Evolutionary conservation across 2,797 vertebrate genomes (phyloP), one percentile per base, ranked within the genome.

Genomic region (Sebastes reedi): DNA sequence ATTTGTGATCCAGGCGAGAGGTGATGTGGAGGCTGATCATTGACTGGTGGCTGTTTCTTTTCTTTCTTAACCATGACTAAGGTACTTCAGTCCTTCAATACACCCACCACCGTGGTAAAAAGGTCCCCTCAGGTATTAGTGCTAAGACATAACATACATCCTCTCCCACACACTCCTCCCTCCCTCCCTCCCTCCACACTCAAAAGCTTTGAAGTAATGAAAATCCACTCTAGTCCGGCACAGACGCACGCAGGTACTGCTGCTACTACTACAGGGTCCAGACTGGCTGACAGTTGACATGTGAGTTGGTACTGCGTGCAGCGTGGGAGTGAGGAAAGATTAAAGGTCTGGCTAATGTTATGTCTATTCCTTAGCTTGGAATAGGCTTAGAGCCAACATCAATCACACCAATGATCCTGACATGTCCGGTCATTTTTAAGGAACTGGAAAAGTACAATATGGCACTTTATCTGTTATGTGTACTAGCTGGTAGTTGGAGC

Each of bases 281-380:
- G 77, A 82, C 64, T 13, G 36, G 62, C 65, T 65, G 39, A 61
- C 46, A 29, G 55, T 12, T 30, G 55, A 74, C 87, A 85, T 85
- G 85, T 84, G 88, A 89, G 83, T 42, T 13, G 76, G 20, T 56
- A 52, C 85, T 83, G 86, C 85, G 50, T 91, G 82, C 67, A 67
- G 82, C 50, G 81, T 89, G 72, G 78, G 83, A 82, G 80, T 58
- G 16, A 80, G 77, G 67, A 64, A 75, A 91, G 92, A 90, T 90
- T 92, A 89, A 50, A 77, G 70, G 82, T 89, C 87, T 79, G 56
- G 83, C 77, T 81, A 88, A 85, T 92, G 91, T 91, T 92, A 75
- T 90, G 91, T 84, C 68, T 90, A 30, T 75, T 81, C 18, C 77
- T 87, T 89, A 90, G 81, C 67, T 20, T 22, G 59, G 59, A 87